Percentiles rank a stretch among this genome's conserved stretches.
Evolutionary conservation across 2,113 vertebrate genomes (phyloP).

Genomic region (Nannospalax galili): DNA sequence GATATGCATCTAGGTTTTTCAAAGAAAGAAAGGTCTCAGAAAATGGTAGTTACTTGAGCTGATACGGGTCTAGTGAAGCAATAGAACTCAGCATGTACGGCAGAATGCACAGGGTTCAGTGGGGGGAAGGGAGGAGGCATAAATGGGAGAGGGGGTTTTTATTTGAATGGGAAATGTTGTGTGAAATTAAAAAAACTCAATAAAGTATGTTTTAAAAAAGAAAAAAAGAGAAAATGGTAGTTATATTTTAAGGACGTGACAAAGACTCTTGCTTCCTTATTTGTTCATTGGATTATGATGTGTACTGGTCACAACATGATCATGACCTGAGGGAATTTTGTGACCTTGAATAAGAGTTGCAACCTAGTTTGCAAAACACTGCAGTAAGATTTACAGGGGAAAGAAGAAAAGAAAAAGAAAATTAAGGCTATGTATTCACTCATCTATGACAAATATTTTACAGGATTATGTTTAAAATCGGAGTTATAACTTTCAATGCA

Average conservation of each 20-base stretch:
- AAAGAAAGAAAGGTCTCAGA: neutral
- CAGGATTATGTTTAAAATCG: neutral
- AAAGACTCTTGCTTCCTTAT: neutral
- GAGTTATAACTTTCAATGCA: neutral
- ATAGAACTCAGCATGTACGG: no score
- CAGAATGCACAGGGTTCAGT: no score
- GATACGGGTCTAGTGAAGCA: no score
- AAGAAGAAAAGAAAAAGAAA: neutral
- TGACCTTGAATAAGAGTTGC: no score
- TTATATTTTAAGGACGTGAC: neutral
- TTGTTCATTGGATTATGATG: neutral
- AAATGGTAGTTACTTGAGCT: no score
- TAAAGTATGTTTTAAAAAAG: no score
- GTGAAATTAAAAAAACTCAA: neutral
- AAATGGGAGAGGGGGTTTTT: no score
- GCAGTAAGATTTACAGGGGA: neutral
- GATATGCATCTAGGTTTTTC: neutral
- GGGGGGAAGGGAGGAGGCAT: no score
- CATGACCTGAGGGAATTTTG: neutral
- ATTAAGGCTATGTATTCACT: neutral
- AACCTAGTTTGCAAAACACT: neutral
- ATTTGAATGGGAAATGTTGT: no score
- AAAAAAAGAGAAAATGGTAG: neutral
- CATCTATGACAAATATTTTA: neutral
- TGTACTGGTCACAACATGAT: neutral